Conservation (phyloP, 92 coral and sea anemone species). For the Pocillopora grandis region DNA sequence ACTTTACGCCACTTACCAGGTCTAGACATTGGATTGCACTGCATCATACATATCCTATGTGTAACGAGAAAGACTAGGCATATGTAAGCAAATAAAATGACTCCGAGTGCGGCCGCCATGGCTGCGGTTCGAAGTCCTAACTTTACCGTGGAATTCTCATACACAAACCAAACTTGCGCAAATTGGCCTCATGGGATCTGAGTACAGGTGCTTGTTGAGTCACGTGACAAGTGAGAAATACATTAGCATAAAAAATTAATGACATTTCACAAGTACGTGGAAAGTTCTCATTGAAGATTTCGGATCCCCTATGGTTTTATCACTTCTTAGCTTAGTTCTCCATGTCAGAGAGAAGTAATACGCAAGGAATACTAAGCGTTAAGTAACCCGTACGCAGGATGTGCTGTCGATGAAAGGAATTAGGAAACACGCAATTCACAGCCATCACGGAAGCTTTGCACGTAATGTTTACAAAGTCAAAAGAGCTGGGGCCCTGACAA, state of each 20-base stretch:
- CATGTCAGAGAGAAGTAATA: neutral
- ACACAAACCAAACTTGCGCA: constrained; percentile 79
- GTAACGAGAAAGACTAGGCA: constrained; percentile 82
- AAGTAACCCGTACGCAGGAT: constrained; percentile 2
- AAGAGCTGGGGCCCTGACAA: constrained; percentile 4
- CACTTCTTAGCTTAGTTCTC: constrained; percentile 20
- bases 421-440: constrained; percentile 10
- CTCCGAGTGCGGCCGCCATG: constrained; percentile 85
- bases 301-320: constrained; percentile 33
- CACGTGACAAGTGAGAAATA: constrained; percentile 60
- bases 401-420: constrained; percentile 20
- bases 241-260: constrained; percentile 54
- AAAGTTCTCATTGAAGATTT: constrained; percentile 31
- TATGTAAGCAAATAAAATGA: constrained; percentile 80
- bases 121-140: constrained; percentile 57
- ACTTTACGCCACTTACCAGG: constrained; percentile 77
- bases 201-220: constrained; percentile 76
- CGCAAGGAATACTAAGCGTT: neutral
- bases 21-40: constrained; percentile 93
- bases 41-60: constrained; percentile 95
- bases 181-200: constrained; percentile 91
- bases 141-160: constrained; percentile 86
- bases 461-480: neutral
- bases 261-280: constrained; percentile 41
- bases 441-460: constrained; percentile 16